These are phyloP conservation scores for Vandiemenella viatica DNA, from an alignment of 2,888 invertebrate species.

Conservation along the genomic window DNA sequence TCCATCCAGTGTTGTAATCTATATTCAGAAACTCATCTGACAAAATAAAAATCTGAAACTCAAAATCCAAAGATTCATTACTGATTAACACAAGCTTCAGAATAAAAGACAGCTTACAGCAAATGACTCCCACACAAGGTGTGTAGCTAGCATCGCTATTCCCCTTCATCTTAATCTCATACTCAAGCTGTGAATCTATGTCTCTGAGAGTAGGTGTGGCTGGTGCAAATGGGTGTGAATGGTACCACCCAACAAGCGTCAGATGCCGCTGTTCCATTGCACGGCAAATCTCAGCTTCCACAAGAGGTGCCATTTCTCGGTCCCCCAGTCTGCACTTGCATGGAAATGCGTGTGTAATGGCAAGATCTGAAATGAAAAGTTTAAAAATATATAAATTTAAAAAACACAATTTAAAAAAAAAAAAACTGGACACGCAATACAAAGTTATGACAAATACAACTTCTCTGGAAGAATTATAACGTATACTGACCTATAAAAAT, in stretches of 20 bases:
- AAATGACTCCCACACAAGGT: slow-evolving; percentile 83
- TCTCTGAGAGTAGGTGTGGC: slow-evolving; percentile 78
- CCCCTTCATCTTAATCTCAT: slow-evolving; percentile 89
- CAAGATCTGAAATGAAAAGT: slow-evolving; percentile 51
- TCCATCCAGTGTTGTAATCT: no score
- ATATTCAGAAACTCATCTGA: no score
- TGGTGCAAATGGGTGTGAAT: slow-evolving; percentile 78
- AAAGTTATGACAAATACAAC: no score
- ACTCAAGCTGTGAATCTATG: slow-evolving; percentile 84
- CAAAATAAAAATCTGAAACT: no score
- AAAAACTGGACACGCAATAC: no score
- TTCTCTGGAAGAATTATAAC: no score
- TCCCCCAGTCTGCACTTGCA: slow-evolving; percentile 71
- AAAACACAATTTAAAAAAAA: no score
- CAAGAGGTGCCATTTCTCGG: slow-evolving; percentile 54
- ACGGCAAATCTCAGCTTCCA: slow-evolving; percentile 69
- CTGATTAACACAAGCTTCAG: no score
- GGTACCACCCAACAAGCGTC: slow-evolving; percentile 86
- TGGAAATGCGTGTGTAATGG: slow-evolving; percentile 78
- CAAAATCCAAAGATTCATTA: no score
- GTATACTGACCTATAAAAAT: no score
- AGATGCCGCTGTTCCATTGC: slow-evolving; percentile 69
- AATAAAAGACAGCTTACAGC: slow-evolving; percentile 71
- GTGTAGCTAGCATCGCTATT: slow-evolving; percentile 80
- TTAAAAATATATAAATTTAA: no score